Base-by-base conservation (phyloP, 2,888 invertebrate genomes). In the Steinernema carpocapsae region DNA sequence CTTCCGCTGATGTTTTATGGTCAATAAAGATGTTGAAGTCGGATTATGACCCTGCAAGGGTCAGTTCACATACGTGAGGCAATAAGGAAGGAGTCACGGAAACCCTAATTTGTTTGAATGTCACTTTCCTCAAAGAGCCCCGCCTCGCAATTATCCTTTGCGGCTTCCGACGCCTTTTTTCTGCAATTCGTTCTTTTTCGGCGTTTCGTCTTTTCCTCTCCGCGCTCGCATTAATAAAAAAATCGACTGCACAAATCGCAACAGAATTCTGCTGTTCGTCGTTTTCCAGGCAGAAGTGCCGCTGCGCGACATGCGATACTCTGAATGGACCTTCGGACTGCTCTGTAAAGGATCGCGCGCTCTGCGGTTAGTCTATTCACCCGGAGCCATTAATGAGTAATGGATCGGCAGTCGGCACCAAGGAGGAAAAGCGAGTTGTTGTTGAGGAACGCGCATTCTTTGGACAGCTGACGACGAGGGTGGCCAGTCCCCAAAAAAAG, bases 311-410 rank as follows among this genome's bases (percentile, higher is more conserved):
- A 43, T 43, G 43, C 43, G 43, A 43, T 43, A 43, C 43, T 43
- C 14, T 43, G 43, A 43, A 43, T 43, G 14, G 43, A 43, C 43
- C n/a, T 43, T 14, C 43, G 43, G 14, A 7, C 10, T 14, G 43
- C 7, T 43, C 43, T 43, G 7, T 43, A 14, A 43, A 14, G 43
- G 43, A 43, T 43, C 43, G 43, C 7, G 10, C 43, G 43, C 14
- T 43, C 10, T 43, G 7, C 14, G 43, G n/a, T 43, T 43, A 51
- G 6, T 51, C 19, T 19, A 51, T 51, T 10, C 51, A 51, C 51
- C 51, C 51, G 24, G 26, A 56, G 24, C 7, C 56, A 56, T 56
- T 56, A 56, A 56, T 56, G 56, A 56, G 56, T 56, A 56, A 56
- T 56, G 56, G 56, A 43, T 43, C 43, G 43, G 43, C 43, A 43